A percentile compares a stretch with the other conserved stretches of the same genome.
phyloP scores from a whole-genome alignment of 2,888 invertebrate genomes.

The Dioctria rufipes region DNA sequence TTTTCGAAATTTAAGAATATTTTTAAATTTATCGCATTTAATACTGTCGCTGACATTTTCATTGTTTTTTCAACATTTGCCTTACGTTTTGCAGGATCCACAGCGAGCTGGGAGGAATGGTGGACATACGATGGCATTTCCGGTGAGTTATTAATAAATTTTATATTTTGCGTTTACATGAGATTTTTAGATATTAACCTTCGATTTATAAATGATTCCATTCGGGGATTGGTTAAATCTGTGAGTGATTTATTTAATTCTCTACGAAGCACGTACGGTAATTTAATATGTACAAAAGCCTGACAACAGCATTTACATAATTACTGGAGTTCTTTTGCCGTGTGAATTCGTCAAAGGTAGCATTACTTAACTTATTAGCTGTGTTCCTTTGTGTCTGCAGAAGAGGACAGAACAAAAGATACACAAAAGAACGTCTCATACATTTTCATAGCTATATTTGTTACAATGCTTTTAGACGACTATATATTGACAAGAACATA shows the following conservation, averaged over 20 bases:
- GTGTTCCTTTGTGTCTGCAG: too few relatives aligned
- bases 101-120: constrained; percentile 91
- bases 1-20: constrained; percentile 40
- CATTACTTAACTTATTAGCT: too few relatives aligned
- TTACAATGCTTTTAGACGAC: too few relatives aligned
- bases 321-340: too few relatives aligned
- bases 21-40: constrained; percentile 46
- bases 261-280: too few relatives aligned
- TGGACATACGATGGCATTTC: constrained; percentile 97
- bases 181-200: constrained; percentile 39
- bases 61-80: constrained; percentile 54
- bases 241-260: constrained; percentile 30
- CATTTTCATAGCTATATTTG: too few relatives aligned
- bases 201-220: constrained; percentile 25
- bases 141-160: constrained; percentile 75
- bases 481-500: too few relatives aligned
- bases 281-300: too few relatives aligned
- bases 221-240: constrained; percentile 27
- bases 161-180: neutral
- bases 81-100: constrained; percentile 63
- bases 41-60: constrained; percentile 35
- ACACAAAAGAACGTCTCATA: too few relatives aligned
- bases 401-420: too few relatives aligned
- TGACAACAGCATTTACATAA: too few relatives aligned
- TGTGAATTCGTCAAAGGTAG: too few relatives aligned